Base-by-base conservation (phyloP, 2,113 vertebrate species). In the Progne subis region DNA sequence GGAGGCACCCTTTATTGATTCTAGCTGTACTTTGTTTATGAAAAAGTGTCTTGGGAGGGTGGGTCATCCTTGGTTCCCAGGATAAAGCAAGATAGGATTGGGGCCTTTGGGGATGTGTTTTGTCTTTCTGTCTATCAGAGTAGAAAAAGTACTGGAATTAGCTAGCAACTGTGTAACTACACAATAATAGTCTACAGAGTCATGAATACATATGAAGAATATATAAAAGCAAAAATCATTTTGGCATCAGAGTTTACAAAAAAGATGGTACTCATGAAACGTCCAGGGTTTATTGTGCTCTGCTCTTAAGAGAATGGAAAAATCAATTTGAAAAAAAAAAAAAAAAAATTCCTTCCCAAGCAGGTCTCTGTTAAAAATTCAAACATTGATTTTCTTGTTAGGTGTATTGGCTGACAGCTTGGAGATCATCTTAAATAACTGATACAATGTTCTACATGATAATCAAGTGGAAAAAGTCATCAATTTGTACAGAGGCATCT, bases 391-490 rank as follows among this genome's bases (percentile, higher is more conserved):
- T 85, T 92, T 77, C 34, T 72, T 69, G 13, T 68, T 56, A 49
- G 44, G 21, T 6, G 1, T 75, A 68, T 81, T 43, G 60, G 31
- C 71, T 32, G 44, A 72, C 47, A 37, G 31, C 39, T 44, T 39
- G 9, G 20, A 32, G 14, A 67, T 84, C 53, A 37, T 61, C 70
- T 64, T 93, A 85, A 92, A 63, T 80, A 93, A 69, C 85, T 91
- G 92, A 80, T n/a, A 56, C 55, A 18, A 11, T 46, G 18, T 82
- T 75, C 69, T 86, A 39, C 57, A 12, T 77, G 20, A 79, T 92
- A 97, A 95, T 94, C 82, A 96, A 95, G 55, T 32, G 21, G 79
- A 83, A 56, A 96, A 92, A 92, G 79, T 90, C 83, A 97, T 92
- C 87, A 78, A 5, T 97, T 95, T 94, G 49, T 83, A 67, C 65